Evolutionary conservation across 2,113 vertebrate species (phyloP).

Genomic region (Ctenomys sociabilis): DNA sequence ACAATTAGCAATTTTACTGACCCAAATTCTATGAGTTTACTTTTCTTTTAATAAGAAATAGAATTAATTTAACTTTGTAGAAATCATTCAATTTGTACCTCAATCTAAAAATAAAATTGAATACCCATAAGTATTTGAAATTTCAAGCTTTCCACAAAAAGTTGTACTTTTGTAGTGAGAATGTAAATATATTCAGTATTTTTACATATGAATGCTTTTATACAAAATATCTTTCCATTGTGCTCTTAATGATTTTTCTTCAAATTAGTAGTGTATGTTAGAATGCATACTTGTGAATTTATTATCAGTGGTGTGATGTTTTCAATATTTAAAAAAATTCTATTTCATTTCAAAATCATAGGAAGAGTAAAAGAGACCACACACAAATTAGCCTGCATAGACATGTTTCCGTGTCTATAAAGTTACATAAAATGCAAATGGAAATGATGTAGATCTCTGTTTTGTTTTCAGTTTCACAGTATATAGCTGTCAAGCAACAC

Average conservation of each 20-base stretch:
- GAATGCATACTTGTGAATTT: not conserved
- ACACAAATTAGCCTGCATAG: not conserved
- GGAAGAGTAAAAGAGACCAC: not conserved
- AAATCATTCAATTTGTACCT: slow-evolving; percentile 32
- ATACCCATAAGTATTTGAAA: not conserved
- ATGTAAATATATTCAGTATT: not conserved
- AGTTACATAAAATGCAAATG: slow-evolving; percentile 44
- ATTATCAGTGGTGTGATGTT: not conserved
- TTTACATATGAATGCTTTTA: not conserved
- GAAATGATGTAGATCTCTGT: not conserved
- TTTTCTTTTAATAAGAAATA: slow-evolving; percentile 8
- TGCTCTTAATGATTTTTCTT: not conserved
- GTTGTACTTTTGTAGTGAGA: not conserved
- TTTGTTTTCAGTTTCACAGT: not conserved
- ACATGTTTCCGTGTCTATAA: not conserved
- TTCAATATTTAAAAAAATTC: slow-evolving; percentile 1
- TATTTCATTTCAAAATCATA: slow-evolving; percentile 28
- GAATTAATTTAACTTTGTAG: not conserved
- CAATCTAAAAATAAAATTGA: not conserved
- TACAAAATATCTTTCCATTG: not conserved
- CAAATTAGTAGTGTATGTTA: not conserved
- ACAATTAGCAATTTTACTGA: not conserved
- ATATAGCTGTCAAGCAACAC: not conserved
- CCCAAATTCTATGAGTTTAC: not conserved
- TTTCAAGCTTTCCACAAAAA: not conserved